These are phyloP conservation scores for Synanceia verrucosa DNA, from an alignment of 2,797 vertebrate species.

Conservation along the genomic window DNA sequence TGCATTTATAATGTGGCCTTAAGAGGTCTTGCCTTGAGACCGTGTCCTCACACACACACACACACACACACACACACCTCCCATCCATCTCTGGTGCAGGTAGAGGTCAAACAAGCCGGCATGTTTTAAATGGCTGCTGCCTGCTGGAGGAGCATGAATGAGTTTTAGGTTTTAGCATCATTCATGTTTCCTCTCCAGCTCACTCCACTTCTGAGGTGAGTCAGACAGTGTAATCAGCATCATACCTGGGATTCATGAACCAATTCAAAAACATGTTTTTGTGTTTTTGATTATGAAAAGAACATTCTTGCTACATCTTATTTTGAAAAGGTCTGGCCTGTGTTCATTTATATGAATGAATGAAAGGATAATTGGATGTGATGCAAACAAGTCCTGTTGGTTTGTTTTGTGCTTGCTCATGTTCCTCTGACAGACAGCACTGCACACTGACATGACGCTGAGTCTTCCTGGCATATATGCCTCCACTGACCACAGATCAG, in stretches of 20 bases:
- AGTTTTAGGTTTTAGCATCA: conserved; percentile 15
- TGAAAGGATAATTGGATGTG: not conserved
- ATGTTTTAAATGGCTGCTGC: conserved; percentile 7
- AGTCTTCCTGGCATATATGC: not conserved
- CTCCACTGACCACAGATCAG: not conserved
- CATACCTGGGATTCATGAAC: not conserved
- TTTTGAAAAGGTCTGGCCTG: not conserved
- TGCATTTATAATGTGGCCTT: conserved; percentile 18
- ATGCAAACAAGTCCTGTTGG: not conserved
- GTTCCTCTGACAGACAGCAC: not conserved
- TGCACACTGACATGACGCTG: not conserved
- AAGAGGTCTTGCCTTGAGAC: not conserved
- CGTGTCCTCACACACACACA: not conserved
- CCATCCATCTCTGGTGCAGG: conserved; percentile 32
- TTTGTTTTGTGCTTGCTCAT: not conserved
- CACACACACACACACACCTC: not conserved
- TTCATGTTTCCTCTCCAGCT: conserved; percentile 27
- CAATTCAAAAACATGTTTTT: not conserved
- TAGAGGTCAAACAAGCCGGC: conserved; percentile 42
- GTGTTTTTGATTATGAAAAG: not conserved
- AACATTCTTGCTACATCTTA: not conserved
- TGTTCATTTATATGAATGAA: not conserved
- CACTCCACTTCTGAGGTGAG: not conserved
- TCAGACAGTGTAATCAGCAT: not conserved
- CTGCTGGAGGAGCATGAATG: conserved; percentile 7